Percentiles rank a stretch among this genome's conserved stretches.
These are phyloP conservation scores for Albula glossodonta DNA, from an alignment of 2,113 vertebrate genomes.

Conservation along the genomic window DNA sequence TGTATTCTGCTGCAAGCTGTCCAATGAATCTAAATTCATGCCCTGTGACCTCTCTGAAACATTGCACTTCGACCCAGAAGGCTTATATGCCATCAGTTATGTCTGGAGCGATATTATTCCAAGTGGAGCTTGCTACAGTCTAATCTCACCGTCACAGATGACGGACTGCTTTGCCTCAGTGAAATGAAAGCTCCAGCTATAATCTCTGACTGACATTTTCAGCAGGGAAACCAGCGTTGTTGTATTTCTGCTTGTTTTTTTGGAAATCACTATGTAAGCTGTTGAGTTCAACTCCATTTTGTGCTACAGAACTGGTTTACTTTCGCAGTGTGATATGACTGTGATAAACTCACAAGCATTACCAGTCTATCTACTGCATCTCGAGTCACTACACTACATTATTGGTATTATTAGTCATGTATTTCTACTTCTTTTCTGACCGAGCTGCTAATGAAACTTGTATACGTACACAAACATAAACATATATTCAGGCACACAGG, in stretches of 20 bases:
- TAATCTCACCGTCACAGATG: not conserved
- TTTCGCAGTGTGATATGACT: no score
- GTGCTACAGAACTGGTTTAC: no score
- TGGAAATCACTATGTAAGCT: no score
- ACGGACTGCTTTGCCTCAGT: not conserved
- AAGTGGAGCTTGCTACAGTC: not conserved
- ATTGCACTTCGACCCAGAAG: not conserved
- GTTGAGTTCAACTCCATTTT: no score
- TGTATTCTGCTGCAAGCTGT: not conserved
- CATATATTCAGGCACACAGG: not conserved
- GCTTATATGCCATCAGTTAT: not conserved
- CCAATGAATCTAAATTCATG: not conserved
- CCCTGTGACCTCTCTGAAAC: not conserved
- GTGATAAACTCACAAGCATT: no score
- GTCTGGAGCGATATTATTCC: not conserved
- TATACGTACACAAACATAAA: slow-evolving; percentile 4
- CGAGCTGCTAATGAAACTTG: no score
- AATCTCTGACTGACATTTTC: not conserved
- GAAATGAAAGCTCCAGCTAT: not conserved
- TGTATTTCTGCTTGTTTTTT: not conserved
- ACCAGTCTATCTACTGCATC: no score
- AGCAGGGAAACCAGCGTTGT: not conserved
- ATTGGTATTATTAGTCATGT: no score
- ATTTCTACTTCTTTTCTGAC: no score
- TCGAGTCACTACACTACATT: no score